Percentiles rank a stretch among this genome's conserved stretches.
Evolutionary conservation across 2,113 vertebrate species (phyloP).

Genomic region (Echinops telfairi): DNA sequence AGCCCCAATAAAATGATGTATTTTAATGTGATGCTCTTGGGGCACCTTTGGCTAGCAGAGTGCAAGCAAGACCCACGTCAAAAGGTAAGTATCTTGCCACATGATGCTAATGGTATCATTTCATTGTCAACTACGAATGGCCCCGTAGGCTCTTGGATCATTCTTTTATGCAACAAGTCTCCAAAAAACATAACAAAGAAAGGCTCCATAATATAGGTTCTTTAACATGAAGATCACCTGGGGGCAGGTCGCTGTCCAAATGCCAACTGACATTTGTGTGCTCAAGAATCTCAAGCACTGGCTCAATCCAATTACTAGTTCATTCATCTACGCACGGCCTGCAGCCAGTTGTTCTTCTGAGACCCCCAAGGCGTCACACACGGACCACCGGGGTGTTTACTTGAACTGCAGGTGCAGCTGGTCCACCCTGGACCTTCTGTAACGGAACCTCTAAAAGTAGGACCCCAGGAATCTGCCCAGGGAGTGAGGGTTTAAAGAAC

Average conservation of each 20-base stretch:
- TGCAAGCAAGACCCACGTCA: neutral
- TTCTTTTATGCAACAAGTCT: neutral
- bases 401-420: neutral
- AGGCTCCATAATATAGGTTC: neutral
- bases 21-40: neutral
- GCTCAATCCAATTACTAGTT: too few relatives aligned
- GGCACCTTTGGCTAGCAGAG: neutral
- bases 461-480: neutral
- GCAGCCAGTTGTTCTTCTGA: neutral
- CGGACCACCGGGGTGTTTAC: neutral
- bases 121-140: neutral
- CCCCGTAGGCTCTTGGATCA: neutral
- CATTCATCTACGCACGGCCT: neutral
- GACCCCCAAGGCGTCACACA: fast-evolving
- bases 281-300: neutral
- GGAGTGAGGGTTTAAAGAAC: neutral
- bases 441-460: neutral
- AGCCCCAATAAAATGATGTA: too few relatives aligned
- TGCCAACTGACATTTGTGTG: neutral
- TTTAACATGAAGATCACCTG: neutral
- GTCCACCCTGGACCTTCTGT: neutral
- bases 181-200: neutral
- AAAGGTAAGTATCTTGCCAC: neutral
- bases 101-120: neutral
- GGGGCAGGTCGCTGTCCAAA: neutral